phyloP scores from a whole-genome alignment of 2,113 vertebrate species.

The Labrus mixtus region DNA sequence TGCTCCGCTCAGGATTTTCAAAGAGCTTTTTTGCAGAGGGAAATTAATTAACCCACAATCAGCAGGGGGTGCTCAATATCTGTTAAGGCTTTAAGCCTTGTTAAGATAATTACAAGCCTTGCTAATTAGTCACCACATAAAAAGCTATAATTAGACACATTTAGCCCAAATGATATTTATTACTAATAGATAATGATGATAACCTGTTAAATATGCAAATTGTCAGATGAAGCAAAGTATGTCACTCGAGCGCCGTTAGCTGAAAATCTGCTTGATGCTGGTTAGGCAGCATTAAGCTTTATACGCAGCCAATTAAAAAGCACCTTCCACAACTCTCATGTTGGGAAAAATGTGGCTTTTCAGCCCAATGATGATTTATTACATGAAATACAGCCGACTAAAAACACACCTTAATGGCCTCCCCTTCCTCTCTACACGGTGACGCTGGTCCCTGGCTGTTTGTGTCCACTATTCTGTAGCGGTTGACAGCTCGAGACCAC shows the following conservation, averaged over 20 bases:
- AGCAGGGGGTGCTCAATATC: slow-evolving; percentile 28
- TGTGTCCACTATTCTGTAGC: slow-evolving; percentile 92
- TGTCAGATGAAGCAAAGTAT: neutral
- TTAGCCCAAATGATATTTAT: slow-evolving; percentile 38
- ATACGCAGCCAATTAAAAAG: too few relatives aligned
- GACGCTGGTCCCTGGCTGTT: slow-evolving; percentile 85
- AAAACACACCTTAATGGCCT: neutral
- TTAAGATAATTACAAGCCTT: slow-evolving; percentile 52
- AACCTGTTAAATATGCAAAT: slow-evolving; percentile 17
- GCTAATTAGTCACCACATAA: slow-evolving; percentile 31
- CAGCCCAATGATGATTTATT: neutral
- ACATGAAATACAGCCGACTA: neutral
- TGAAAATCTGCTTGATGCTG: neutral
- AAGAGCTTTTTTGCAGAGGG: slow-evolving; percentile 1
- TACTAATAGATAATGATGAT: slow-evolving; percentile 9
- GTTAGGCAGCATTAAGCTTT: neutral
- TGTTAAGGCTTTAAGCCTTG: slow-evolving; percentile 39
- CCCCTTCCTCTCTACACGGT: slow-evolving; percentile 44
- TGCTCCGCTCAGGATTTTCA: slow-evolving; percentile 6
- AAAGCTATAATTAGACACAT: slow-evolving; percentile 27
- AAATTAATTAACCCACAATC: slow-evolving; percentile 40
- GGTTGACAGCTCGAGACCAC: slow-evolving; percentile 92
- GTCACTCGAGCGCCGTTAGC: neutral
- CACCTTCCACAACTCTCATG: too few relatives aligned
- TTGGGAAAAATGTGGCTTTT: too few relatives aligned